Evolutionary conservation across 1,140 invertebrate genomes (phyloP).

Genomic region (Formica selysi): DNA sequence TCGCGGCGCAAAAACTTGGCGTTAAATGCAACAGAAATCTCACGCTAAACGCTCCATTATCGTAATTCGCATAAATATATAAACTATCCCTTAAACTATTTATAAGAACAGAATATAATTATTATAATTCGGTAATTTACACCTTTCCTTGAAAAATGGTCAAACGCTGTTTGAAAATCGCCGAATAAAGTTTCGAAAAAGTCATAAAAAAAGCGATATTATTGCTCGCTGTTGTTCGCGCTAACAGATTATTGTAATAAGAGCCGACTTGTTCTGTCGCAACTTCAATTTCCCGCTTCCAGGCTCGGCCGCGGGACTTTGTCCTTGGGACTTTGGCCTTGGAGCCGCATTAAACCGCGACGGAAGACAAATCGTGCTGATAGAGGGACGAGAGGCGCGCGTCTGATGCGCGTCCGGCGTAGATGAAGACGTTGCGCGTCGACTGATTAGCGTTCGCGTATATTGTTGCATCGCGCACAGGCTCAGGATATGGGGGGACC

Average conservation of each 20-base stretch:
- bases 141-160: neutral
- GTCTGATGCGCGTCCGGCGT: conserved; percentile 64
- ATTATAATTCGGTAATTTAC: neutral
- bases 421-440: conserved; percentile 82
- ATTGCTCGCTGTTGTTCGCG: neutral
- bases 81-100: neutral
- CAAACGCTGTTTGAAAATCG: conserved; percentile 1
- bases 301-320: conserved; percentile 30
- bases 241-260: conserved; percentile 10
- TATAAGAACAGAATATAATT: neutral
- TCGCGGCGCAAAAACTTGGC: conserved; percentile 9
- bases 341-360: conserved; percentile 65
- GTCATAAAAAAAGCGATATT: neutral
- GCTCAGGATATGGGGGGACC: neutral
- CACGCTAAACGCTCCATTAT: neutral
- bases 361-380: conserved; percentile 78
- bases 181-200: neutral
- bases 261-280: conserved; percentile 24
- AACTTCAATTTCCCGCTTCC: conserved; percentile 22
- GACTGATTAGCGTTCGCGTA: conserved; percentile 79
- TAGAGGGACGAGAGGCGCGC: conserved; percentile 73
- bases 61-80: neutral
- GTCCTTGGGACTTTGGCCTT: conserved; percentile 43
- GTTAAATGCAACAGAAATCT: conserved; percentile 25
- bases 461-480: conserved; percentile 59